These are phyloP conservation scores for Lamellibrachia columna DNA, from an alignment of 2,888 invertebrate genomes.

Conservation along the genomic window DNA sequence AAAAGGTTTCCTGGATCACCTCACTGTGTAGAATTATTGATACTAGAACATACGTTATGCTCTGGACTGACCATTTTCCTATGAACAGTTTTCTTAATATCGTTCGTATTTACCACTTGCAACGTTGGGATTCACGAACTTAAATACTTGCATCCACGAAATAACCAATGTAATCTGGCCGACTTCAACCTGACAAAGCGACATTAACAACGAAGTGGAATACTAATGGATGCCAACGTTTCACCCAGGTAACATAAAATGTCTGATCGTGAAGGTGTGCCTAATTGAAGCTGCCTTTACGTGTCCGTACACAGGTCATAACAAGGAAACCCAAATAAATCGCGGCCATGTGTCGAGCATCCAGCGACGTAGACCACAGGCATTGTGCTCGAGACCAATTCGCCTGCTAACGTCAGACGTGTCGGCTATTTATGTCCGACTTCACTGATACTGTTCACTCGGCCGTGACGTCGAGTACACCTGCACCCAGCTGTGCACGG, in stretches of 20 bases:
- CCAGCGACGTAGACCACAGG: neutral
- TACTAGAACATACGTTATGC: neutral
- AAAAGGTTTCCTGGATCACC: too few relatives aligned
- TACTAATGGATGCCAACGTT: neutral
- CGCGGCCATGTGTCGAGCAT: neutral
- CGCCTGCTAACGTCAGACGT: neutral
- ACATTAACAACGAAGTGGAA: neutral
- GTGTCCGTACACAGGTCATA: neutral
- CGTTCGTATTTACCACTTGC: neutral
- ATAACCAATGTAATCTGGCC: neutral
- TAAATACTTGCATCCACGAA: neutral
- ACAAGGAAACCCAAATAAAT: neutral
- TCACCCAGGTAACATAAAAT: neutral
- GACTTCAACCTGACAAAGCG: too few relatives aligned
- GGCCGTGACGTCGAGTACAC: neutral
- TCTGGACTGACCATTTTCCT: neutral
- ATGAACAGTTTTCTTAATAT: neutral
- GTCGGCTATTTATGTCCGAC: neutral
- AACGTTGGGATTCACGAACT: neutral
- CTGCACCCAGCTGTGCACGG: neutral
- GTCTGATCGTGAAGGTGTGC: neutral
- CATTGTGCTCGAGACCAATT: neutral
- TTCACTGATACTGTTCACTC: neutral
- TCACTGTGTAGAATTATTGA: too few relatives aligned
- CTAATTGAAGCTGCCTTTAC: neutral